Conservation (phyloP, 2,888 invertebrate species). For the Cheilosia grossa region DNA sequence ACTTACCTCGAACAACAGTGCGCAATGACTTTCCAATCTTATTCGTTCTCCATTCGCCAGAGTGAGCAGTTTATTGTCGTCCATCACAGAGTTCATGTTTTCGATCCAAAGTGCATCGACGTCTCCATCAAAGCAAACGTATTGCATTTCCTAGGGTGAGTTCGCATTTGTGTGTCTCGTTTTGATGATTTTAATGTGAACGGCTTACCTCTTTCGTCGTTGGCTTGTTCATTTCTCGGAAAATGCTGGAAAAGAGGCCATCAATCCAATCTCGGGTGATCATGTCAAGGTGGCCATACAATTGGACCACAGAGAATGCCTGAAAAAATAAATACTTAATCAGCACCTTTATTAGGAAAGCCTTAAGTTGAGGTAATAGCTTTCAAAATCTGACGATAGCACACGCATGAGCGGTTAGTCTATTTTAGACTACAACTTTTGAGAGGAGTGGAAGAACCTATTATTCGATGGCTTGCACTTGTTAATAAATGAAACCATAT, state of each 20-base stretch:
- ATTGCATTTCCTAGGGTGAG: slow-evolving; percentile 87
- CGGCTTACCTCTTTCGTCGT: slow-evolving; percentile 82
- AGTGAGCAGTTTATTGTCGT: slow-evolving; percentile 95
- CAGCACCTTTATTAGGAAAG: too few species aligned
- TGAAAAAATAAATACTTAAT: slow-evolving; percentile 77
- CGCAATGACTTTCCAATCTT: slow-evolving; percentile 91
- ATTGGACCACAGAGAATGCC: slow-evolving; percentile 94
- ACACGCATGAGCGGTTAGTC: too few species aligned
- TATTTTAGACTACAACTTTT: too few species aligned
- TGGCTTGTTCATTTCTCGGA: slow-evolving; percentile 94
- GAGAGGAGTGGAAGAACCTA: too few species aligned
- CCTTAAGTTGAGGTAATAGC: too few species aligned
- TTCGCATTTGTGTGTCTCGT: background rate
- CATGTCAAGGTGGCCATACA: slow-evolving; percentile 94
- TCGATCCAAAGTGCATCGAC: slow-evolving; percentile 98
- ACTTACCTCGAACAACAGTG: slow-evolving; percentile 91
- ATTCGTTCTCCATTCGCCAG: slow-evolving; percentile 96
- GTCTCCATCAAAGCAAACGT: slow-evolving; percentile 96
- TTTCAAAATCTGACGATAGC: too few species aligned
- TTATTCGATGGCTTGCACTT: too few species aligned
- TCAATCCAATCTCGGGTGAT: slow-evolving; percentile 96
- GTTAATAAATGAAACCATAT: too few species aligned
- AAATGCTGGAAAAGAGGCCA: slow-evolving; percentile 94
- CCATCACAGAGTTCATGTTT: slow-evolving; percentile 99
- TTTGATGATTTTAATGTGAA: background rate